Base-by-base conservation (phyloP, 2,888 invertebrate species). In the Poecilobothrus nobilitatus region DNA sequence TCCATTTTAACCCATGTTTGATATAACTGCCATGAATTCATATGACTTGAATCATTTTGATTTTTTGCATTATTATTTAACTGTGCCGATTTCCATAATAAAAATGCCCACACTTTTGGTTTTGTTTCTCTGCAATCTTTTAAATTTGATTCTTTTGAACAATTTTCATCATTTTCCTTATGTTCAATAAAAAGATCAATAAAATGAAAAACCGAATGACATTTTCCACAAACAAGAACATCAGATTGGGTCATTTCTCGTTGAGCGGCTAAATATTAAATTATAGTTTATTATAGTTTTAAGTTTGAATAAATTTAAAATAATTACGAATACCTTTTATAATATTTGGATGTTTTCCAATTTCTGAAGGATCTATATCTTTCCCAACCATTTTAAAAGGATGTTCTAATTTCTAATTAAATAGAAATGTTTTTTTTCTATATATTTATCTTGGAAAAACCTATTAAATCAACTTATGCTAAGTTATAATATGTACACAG, bases 1-100 rank as follows among this genome's bases (percentile, higher is more conserved):
- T 91, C 88, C 86, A 93, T 87, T 76, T 90, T 89, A 73, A 91
- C 90, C 93, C 93, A 93, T 74, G 88, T 88, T 78, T 92, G 91
- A 79, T 92, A 93, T 12, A 92, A 82, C 72, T 88, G 87, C 93
- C 93, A 93, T 8, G 91, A 89, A 75, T 87, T 85, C 33, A 84
- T 84, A 73, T 84, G 86, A 8, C 83, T 81, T 1, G 83, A 80
- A 18, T 65, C 63, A 22, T 69, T 53, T 80, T 82, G 71, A 82
- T 84, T 74, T 84, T 84, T 74, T 72, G 80, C 76, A 66, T 78
- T 78, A 37, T 78, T 78, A 72, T 78, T 74, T 62, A 84, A 76
- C 74, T 87, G 86, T 12, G 86, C 84, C 70, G 85, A 85, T 76
- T 93, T 93, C 92, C 92, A 93, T 63, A 93, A 78, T 6, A 91